Percentiles rank a stretch among this genome's conserved stretches.
Evolutionary conservation across 2,113 vertebrate species (phyloP).

Genomic region (Panthera tigris): DNA sequence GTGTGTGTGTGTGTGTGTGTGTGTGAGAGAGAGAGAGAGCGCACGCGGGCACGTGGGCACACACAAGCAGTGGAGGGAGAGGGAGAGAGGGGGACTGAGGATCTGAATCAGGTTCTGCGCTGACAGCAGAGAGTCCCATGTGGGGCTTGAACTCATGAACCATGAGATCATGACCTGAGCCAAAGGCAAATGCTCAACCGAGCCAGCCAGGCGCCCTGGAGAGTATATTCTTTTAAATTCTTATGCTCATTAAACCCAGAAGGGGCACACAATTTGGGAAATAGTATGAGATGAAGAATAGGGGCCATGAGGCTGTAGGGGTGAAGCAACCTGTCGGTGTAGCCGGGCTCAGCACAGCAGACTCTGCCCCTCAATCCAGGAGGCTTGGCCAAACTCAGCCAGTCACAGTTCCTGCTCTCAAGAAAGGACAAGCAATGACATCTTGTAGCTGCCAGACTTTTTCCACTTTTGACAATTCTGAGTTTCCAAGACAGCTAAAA

Average conservation of each 20-base stretch:
- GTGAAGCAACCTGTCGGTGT: neutral
- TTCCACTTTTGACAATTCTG: neutral
- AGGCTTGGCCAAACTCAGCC: neutral
- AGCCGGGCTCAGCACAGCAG: neutral
- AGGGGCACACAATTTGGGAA: neutral
- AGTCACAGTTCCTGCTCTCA: neutral
- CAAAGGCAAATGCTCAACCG: too few relatives aligned
- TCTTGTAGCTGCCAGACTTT: constrained; percentile 59
- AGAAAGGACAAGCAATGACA: constrained; percentile 59
- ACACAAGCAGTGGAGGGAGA: too few relatives aligned
- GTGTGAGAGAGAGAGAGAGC: too few relatives aligned
- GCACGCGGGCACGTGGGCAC: fast-evolving
- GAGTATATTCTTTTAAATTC: neutral
- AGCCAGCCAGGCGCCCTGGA: too few relatives aligned
- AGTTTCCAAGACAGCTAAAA: neutral
- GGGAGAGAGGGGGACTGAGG: too few relatives aligned
- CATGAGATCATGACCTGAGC: too few relatives aligned
- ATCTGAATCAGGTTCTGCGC: too few relatives aligned
- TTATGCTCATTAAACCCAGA: neutral
- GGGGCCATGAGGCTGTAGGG: neutral
- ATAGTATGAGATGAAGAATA: neutral
- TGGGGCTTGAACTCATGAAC: too few relatives aligned
- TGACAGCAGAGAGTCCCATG: too few relatives aligned
- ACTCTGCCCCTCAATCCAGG: neutral
- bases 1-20: too few relatives aligned